Conservation (phyloP, 2,797 vertebrate species). For the Melanotaenia maccullochi region DNA sequence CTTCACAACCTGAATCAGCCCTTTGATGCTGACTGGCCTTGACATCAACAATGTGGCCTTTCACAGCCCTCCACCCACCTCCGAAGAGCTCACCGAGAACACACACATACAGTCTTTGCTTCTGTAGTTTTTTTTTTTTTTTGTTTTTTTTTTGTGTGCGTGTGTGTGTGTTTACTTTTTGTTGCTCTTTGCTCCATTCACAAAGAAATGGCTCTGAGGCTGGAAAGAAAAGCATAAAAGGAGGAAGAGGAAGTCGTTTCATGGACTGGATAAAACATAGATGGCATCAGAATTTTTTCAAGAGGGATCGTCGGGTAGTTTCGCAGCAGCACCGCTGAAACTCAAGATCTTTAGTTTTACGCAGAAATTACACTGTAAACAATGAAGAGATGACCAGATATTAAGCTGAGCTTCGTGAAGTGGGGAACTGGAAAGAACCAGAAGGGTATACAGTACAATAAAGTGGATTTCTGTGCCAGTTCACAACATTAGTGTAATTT, state of each 20-base stretch:
- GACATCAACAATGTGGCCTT: slow-evolving; percentile 85
- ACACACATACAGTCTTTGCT: slow-evolving; percentile 55
- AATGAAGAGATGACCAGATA: slow-evolving; percentile 60
- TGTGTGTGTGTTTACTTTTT: slow-evolving; percentile 47
- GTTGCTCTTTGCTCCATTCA: slow-evolving; percentile 48
- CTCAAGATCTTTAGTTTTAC: slow-evolving; percentile 50
- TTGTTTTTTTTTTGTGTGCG: no score
- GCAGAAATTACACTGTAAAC: slow-evolving; percentile 58
- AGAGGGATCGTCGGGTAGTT: slow-evolving; percentile 42
- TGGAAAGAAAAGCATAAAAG: slow-evolving; percentile 20
- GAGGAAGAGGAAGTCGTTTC: slow-evolving; percentile 30
- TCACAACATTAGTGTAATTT: slow-evolving; percentile 20
- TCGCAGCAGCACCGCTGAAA: slow-evolving; percentile 45
- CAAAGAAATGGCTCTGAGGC: slow-evolving; percentile 74
- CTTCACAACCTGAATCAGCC: slow-evolving; percentile 73
- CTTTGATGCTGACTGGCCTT: slow-evolving; percentile 82
- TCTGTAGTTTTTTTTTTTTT: slow-evolving; percentile 38
- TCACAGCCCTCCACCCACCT: slow-evolving; percentile 77
- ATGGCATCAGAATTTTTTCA: slow-evolving; percentile 15
- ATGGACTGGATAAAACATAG: slow-evolving; percentile 24
- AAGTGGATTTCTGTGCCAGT: slow-evolving; percentile 33
- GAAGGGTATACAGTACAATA: slow-evolving; percentile 39
- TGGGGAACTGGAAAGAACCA: slow-evolving; percentile 33
- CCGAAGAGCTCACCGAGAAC: slow-evolving; percentile 63
- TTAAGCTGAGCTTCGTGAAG: slow-evolving; percentile 46